These are phyloP conservation scores for Chaenodraco wilsoni DNA, from an alignment of 2,797 vertebrate genomes.

Conservation along the genomic window DNA sequence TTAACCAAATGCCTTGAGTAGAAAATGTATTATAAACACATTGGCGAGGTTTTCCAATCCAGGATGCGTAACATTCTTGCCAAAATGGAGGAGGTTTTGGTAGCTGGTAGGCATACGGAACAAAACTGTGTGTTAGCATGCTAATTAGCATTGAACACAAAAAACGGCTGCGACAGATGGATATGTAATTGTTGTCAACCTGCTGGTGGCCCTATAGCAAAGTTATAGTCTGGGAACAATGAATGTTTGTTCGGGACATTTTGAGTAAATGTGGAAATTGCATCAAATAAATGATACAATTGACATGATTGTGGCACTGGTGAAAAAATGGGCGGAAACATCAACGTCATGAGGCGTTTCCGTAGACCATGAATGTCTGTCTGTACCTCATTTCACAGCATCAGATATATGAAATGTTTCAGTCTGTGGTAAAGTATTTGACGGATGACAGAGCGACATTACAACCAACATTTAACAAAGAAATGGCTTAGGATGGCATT, in stretches of 20 bases:
- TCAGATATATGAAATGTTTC: not conserved
- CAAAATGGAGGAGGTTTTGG: too few relatives aligned
- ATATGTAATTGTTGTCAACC: not conserved
- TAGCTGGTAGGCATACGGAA: not conserved
- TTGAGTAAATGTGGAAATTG: too few relatives aligned
- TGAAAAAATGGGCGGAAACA: too few relatives aligned
- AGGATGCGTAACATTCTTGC: not conserved
- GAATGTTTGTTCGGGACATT: not conserved
- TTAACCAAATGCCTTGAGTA: not conserved
- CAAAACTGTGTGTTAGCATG: not conserved
- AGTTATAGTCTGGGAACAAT: not conserved
- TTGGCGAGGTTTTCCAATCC: too few relatives aligned
- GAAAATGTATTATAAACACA: not conserved
- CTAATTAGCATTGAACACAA: not conserved
- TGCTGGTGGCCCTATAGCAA: not conserved
- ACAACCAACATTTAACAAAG: not conserved
- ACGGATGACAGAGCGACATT: not conserved
- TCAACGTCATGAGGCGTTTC: not conserved
- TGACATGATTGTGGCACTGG: too few relatives aligned
- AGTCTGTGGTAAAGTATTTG: not conserved
- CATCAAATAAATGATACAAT: too few relatives aligned
- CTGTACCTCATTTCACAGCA: not conserved
- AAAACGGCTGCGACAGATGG: not conserved
- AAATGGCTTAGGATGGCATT: constrained; percentile 2
- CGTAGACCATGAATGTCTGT: not conserved